Base-by-base conservation (phyloP, 2,113 vertebrate species). In the Vidua macroura region DNA sequence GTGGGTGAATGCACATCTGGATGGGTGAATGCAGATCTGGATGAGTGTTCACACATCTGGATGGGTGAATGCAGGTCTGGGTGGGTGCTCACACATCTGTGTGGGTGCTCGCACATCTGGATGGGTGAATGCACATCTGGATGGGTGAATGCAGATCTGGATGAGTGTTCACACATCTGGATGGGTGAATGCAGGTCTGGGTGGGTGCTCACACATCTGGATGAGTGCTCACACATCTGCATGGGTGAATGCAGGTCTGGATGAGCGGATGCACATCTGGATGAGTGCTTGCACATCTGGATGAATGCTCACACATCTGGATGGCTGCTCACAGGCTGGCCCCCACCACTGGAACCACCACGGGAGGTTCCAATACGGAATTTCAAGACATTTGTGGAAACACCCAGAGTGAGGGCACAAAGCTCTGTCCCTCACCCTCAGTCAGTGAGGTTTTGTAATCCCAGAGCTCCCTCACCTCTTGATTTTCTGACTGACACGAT, bases 401-500 rank as follows among this genome's bases (percentile, higher is more conserved):
- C 4, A 22, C 3, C 3, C 24, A 15, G 30, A 8, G 30, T 2
- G 35, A 49, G 56, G 43, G 12, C 49, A 44, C 49, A 14, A 18
- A 37, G 41, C 31, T 70, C 64, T 44, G 49, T 1, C 51, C 72
- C n/a, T 37, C 35, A 17, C 2, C 55, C 63, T 6, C 55, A 39
- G 39, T 39, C 7, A 14, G 56, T 0, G 1, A 66, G 25, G 18
- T 51, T 70, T 24, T 28, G 64, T 1, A 0, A 33, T 4, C 9
- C 43, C 72, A 55, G 43, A 56, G 72, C 56, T 63, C 56, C 49
- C 24, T 25, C 49, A 8, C 5, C 43, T 44, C 64, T 11, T 4
- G 7, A 2, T 44, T 39, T 33, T 4, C 43, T 17, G 20, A 0
- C n/a, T 15, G 51, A 3, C 27, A 4, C 3, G 0, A 5, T 23